These are phyloP conservation scores for Rhizomys pruinosus DNA, from an alignment of 2,113 vertebrate genomes.

Conservation along the genomic window DNA sequence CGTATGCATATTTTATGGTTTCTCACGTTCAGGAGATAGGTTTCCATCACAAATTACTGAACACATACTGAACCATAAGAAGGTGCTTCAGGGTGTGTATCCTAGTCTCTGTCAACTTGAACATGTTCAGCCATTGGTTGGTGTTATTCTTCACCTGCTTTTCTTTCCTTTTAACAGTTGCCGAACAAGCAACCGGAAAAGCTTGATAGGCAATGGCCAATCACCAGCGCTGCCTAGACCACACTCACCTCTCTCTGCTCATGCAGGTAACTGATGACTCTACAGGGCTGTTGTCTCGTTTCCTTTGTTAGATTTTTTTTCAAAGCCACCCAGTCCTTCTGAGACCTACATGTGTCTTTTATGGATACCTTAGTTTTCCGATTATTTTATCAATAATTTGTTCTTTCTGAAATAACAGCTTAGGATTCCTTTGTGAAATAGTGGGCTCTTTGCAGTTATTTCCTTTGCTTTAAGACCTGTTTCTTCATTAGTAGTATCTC, in stretches of 20 bases:
- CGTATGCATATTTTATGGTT: constrained; percentile 50
- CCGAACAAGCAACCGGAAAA: constrained; percentile 97
- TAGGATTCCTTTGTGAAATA: not conserved
- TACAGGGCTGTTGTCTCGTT: not conserved
- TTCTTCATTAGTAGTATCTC: not conserved
- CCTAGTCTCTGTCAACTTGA: not conserved
- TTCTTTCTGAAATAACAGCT: not conserved
- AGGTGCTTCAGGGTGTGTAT: not conserved
- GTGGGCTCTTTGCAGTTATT: not conserved
- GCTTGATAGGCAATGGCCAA: constrained; percentile 95
- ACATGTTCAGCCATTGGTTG: not conserved
- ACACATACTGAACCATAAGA: too few species aligned
- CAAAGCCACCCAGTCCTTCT: not conserved
- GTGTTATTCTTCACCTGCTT: constrained; percentile 28
- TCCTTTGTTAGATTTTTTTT: not conserved
- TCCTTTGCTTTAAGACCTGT: not conserved
- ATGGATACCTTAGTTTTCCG: not conserved
- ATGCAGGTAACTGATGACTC: constrained; percentile 89
- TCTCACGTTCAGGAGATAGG: constrained; percentile 19
- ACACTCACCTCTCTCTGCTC: constrained; percentile 96
- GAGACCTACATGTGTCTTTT: not conserved
- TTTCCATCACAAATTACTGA: not conserved
- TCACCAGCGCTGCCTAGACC: constrained; percentile 94
- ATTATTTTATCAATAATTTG: not conserved
- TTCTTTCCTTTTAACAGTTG: constrained; percentile 89